Evolutionary conservation across 2,113 vertebrate species (phyloP).

Genomic region (Noturus placidus): DNA sequence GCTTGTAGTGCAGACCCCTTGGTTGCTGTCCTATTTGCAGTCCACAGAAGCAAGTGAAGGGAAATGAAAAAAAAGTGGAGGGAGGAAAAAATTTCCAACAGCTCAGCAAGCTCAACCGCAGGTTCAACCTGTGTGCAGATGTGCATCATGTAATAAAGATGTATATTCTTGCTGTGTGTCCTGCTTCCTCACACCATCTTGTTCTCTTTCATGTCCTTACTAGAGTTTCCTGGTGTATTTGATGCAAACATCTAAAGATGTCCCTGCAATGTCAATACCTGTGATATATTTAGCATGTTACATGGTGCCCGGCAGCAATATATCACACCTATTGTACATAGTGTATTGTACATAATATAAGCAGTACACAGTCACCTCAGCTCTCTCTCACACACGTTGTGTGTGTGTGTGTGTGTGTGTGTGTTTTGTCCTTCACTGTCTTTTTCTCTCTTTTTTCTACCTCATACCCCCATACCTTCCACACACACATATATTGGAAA

Average conservation of each 20-base stretch:
- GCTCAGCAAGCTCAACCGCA: conserved; percentile 62
- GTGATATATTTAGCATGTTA: conserved; percentile 25
- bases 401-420: neutral
- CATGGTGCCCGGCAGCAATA: neutral
- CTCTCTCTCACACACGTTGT: neutral
- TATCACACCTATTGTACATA: conserved; percentile 19
- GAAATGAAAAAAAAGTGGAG: conserved; percentile 53
- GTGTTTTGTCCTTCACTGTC: neutral
- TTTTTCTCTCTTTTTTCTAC: neutral
- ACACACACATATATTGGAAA: neutral
- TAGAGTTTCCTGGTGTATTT: neutral
- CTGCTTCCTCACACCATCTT: conserved; percentile 7
- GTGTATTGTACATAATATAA: conserved; percentile 21
- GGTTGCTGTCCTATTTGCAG: conserved; percentile 75
- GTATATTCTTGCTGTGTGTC: conserved; percentile 15
- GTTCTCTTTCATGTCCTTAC: conserved; percentile 21
- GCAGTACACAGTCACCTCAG: conserved; percentile 17
- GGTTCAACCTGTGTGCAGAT: conserved; percentile 20
- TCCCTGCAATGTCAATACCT: conserved; percentile 15
- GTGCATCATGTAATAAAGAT: conserved; percentile 21
- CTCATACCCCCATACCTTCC: neutral
- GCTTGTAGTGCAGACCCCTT: conserved; percentile 69
- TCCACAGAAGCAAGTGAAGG: conserved; percentile 56
- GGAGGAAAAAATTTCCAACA: conserved; percentile 57
- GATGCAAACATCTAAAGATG: neutral